A percentile compares a stretch with the other conserved stretches of the same genome.
These are phyloP conservation scores for Lathamus discolor DNA, from an alignment of 2,113 vertebrate genomes.

Conservation along the genomic window DNA sequence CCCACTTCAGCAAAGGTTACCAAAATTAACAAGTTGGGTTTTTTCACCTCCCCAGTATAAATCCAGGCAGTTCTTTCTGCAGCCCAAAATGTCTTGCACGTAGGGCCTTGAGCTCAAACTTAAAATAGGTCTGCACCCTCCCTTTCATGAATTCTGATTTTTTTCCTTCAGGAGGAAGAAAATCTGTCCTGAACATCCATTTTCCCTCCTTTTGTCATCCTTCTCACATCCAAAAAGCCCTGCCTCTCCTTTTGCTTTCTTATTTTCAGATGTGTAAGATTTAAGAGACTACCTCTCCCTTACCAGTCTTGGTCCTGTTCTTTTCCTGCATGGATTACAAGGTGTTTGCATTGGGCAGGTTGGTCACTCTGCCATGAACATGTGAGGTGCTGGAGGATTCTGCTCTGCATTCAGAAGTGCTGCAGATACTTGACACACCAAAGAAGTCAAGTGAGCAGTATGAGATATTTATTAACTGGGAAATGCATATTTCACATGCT, in stretches of 20 bases:
- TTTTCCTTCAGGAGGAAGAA: neutral
- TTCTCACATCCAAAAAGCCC: neutral
- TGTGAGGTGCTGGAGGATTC: neutral
- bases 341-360: neutral
- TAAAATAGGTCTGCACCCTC: neutral
- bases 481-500: neutral
- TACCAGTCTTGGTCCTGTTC: neutral
- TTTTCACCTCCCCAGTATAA: neutral
- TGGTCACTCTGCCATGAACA: neutral
- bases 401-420: neutral
- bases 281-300: neutral
- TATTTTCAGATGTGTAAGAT: neutral
- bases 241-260: neutral
- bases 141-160: neutral
- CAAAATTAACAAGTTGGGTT: neutral
- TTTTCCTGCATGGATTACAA: neutral
- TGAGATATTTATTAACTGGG: conserved; percentile 34
- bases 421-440: neutral
- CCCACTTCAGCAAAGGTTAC: neutral
- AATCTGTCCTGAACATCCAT: neutral
- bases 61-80: neutral
- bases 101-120: neutral
- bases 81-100: neutral
- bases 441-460: neutral
- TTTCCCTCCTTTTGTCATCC: neutral